Base-by-base conservation (phyloP, 2,888 invertebrate genomes). In the Resseliella maxima region DNA sequence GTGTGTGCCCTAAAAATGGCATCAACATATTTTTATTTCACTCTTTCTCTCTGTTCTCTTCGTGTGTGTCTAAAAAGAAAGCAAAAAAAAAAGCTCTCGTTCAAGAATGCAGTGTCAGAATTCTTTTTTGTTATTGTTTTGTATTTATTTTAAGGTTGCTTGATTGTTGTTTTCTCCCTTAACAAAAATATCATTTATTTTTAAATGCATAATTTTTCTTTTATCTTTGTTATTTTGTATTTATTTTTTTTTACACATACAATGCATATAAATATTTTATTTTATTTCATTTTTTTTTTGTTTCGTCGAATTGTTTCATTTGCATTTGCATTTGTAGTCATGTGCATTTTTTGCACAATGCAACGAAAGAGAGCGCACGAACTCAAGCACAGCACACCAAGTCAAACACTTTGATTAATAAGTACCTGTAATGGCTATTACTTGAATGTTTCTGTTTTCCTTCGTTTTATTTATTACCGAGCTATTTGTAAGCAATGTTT, bases 311-410 rank as follows among this genome's bases (percentile, higher is more conserved):
- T 72, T 15, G 72, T 72, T 72, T 72, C 72, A 72, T 72, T 72
- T 72, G 72, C 72, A 72, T 72, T 72, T 72, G 72, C 72, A 72
- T 31, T 72, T 72, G 72, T 10, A 72, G 72, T 72, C 72, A 72
- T 72, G 72, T 72, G 72, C 72, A 72, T 15, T 59, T 59, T 41
- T 59, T 59, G 21, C 21, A 50, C 50, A 27, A 59, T 59, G 59
- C 59, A 59, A 24, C 12, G 21, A 41, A 41, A 41, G 41, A 41
- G 41, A 8, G 59, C 59, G 24, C 59, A 2, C 59, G 24, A 5
- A 24, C 46, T 50, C 46, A 59, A 41, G 41, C 72, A 72, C 72
- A 72, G 31, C 72, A 72, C 72, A 35, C 72, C 24, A 27, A n/a
- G 27, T 10, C 24, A 59, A 50, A 59, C 59, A 59, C 59, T 59